phyloP scores from a whole-genome alignment of 2,888 invertebrate species.

The Sceliomorpha sp. region DNA sequence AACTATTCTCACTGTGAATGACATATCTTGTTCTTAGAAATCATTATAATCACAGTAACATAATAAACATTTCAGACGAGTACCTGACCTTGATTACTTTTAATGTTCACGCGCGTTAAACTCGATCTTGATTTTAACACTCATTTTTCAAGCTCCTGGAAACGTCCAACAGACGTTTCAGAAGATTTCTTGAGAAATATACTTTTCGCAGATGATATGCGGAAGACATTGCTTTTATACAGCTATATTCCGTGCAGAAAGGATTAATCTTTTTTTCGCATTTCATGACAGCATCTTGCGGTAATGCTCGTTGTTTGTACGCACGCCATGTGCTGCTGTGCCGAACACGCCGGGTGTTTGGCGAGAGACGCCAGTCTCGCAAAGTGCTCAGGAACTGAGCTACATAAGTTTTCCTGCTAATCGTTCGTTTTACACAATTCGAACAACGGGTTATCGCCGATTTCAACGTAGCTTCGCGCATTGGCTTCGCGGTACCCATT shows the following conservation, averaged over 20 bases:
- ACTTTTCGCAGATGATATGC: constrained; percentile 1
- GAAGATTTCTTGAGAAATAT: no score
- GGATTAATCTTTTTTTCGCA: constrained; percentile 18
- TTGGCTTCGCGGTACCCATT: constrained; percentile 6
- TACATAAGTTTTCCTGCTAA: constrained; percentile 37
- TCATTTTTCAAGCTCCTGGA: no score
- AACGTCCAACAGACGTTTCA: no score
- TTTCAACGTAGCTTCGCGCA: constrained; percentile 4
- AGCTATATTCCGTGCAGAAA: constrained; percentile 6
- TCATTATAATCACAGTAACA: no score
- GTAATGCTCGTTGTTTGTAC: constrained; percentile 56
- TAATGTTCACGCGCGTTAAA: no score
- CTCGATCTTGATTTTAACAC: no score
- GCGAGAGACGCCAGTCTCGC: constrained; percentile 37
- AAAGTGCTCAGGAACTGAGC: constrained; percentile 29
- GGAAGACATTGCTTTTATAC: constrained; percentile 5
- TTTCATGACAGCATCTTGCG: constrained; percentile 41
- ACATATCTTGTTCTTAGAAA: no score
- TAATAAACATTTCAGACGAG: no score
- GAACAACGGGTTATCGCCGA: constrained; percentile 1
- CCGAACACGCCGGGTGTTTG: constrained; percentile 54
- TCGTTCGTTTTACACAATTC: constrained; percentile 32
- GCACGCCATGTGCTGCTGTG: constrained; percentile 59
- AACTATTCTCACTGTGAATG: no score
- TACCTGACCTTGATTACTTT: no score